Percentiles rank a stretch among this genome's conserved stretches.
phyloP scores from a whole-genome alignment of 2,888 invertebrate genomes.

The Caenorhabditis drosophilae region DNA sequence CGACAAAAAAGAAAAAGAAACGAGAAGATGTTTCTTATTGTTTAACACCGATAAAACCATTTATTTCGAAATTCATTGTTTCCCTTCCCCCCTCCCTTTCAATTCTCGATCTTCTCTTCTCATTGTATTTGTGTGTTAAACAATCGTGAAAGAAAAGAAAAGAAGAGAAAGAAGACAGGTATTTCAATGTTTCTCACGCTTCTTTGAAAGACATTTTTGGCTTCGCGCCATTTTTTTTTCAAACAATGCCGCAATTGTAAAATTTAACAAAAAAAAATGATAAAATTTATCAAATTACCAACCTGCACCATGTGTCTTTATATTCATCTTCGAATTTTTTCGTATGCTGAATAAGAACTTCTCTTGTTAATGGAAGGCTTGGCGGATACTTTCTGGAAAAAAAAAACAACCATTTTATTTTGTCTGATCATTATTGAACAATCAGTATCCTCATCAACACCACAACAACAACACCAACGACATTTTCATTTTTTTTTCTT shows the following conservation, averaged over 20 bases:
- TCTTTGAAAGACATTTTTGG: neutral
- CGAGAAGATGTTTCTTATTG: conserved; percentile 23
- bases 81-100: neutral
- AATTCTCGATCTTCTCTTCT: no score
- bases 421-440: neutral
- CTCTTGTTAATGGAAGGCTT: conserved; percentile 57
- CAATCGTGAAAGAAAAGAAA: neutral
- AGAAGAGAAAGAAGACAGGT: no score
- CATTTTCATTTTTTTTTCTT: conserved; percentile 4
- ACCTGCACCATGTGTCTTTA: conserved; percentile 60
- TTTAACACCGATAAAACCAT: conserved; percentile 4
- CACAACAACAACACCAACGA: neutral
- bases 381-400: conserved; percentile 45
- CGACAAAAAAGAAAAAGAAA: neutral
- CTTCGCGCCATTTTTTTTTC: neutral
- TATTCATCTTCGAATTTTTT: conserved; percentile 61
- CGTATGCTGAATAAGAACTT: conserved; percentile 61
- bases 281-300: neutral
- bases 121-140: no score
- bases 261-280: neutral
- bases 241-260: neutral
- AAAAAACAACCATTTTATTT: conserved; percentile 1
- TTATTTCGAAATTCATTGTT: neutral
- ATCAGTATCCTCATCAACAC: neutral
- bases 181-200: no score